These are phyloP conservation scores for Rhombomys opimus DNA, from an alignment of 2,113 vertebrate species.

Conservation along the genomic window DNA sequence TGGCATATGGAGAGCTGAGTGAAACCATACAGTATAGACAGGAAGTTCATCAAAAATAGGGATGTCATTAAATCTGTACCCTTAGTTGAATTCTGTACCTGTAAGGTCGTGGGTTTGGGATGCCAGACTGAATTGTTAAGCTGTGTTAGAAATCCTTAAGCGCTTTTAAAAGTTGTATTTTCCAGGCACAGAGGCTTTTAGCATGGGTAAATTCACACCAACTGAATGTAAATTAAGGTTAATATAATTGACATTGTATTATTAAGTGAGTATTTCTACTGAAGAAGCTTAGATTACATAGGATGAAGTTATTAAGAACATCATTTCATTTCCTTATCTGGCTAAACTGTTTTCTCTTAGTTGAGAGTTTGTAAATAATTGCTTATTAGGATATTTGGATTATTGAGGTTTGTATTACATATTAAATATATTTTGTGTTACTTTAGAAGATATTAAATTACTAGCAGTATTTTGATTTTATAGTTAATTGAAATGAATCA, in stretches of 20 bases:
- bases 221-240: constrained; percentile 65
- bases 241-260: constrained; percentile 51
- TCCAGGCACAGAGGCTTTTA: constrained; percentile 56
- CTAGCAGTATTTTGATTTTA: constrained; percentile 76
- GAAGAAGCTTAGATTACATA: constrained; percentile 41
- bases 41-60: constrained; percentile 52
- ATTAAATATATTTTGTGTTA: constrained; percentile 78
- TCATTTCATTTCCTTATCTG: constrained; percentile 59
- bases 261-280: constrained; percentile 62
- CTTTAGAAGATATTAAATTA: constrained; percentile 73
- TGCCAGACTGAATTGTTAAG: constrained; percentile 62
- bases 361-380: constrained; percentile 73
- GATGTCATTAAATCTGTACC: constrained; percentile 56
- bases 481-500: constrained; percentile 70
- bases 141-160: constrained; percentile 44
- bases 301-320: constrained; percentile 60
- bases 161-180: constrained; percentile 66
- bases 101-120: constrained; percentile 24
- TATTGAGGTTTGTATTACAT: constrained; percentile 71
- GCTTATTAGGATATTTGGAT: constrained; percentile 59
- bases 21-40: constrained; percentile 68
- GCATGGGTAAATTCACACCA: constrained; percentile 49
- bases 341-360: constrained; percentile 54
- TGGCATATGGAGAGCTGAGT: constrained; percentile 54
- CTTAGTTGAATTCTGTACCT: constrained; percentile 10